phyloP scores from a whole-genome alignment of 2,113 vertebrate genomes.

The Nothobranchius kuhntae region DNA sequence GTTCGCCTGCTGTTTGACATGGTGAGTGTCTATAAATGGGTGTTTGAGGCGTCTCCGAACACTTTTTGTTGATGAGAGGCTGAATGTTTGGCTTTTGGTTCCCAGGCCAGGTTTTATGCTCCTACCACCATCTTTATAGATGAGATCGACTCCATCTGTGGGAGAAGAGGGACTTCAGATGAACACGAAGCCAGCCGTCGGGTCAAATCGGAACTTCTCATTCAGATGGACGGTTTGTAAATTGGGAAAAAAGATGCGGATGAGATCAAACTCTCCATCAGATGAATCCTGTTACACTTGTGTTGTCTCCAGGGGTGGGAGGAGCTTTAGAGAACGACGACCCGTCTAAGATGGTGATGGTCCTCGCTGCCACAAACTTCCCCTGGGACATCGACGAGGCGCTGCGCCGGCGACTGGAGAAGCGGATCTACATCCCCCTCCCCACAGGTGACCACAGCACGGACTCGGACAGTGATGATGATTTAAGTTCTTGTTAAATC shows the following conservation, averaged over 20 bases:
- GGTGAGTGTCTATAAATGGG: constrained; percentile 74
- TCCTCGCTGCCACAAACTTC: constrained; percentile 97
- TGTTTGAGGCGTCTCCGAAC: background rate
- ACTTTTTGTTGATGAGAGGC: too few species aligned
- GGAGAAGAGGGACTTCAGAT: constrained; percentile 93
- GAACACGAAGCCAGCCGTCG: constrained; percentile 96
- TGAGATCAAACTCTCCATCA: background rate
- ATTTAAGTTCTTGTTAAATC: background rate
- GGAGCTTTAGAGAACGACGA: constrained; percentile 91
- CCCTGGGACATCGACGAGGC: constrained; percentile 99
- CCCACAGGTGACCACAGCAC: constrained; percentile 84
- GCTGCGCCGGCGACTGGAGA: constrained; percentile 90
- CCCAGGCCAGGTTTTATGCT: constrained; percentile 94
- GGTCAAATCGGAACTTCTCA: constrained; percentile 94
- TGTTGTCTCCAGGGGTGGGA: constrained; percentile 84
- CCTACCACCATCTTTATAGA: constrained; percentile 99
- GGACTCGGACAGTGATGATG: background rate
- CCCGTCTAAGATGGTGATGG: constrained; percentile 99
- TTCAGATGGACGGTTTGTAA: constrained; percentile 95
- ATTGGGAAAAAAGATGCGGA: too few species aligned
- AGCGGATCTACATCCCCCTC: constrained; percentile 96
- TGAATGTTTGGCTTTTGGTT: background rate
- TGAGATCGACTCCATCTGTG: constrained; percentile 97
- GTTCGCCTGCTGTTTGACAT: constrained; percentile 98
- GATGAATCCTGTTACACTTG: background rate